phyloP scores from a whole-genome alignment of 2,888 invertebrate genomes.

The Girardia tigrina region DNA sequence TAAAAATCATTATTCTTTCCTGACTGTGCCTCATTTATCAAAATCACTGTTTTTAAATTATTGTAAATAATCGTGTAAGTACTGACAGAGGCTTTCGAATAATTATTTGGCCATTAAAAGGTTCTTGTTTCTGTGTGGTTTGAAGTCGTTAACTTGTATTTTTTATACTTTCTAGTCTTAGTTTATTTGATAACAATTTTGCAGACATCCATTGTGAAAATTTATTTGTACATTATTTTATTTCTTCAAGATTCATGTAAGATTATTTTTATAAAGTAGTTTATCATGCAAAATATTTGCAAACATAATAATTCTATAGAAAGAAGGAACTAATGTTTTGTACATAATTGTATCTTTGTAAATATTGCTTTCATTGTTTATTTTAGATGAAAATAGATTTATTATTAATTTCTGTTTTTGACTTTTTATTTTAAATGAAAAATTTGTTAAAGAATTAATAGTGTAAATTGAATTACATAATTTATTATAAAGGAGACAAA shows the following conservation, averaged over 20 bases:
- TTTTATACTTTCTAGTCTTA: constrained; percentile 13
- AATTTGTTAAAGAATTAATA: too few relatives aligned
- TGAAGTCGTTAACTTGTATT: background rate
- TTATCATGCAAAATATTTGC: background rate
- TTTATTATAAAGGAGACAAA: too few relatives aligned
- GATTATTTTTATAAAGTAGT: constrained; percentile 14
- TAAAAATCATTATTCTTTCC: constrained; percentile 5
- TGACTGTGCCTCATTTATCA: constrained; percentile 14
- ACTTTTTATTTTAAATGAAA: too few relatives aligned
- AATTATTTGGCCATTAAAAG: background rate
- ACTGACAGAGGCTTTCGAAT: constrained; percentile 23
- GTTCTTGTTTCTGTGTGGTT: constrained; percentile 17
- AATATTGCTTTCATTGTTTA: constrained; percentile 23
- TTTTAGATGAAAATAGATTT: constrained; percentile 15
- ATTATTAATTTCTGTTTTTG: background rate
- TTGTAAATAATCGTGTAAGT: background rate
- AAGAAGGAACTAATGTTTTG: background rate
- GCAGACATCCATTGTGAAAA: background rate
- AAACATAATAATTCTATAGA: background rate
- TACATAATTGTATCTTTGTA: constrained; percentile 17
- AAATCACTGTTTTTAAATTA: background rate
- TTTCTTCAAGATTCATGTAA: constrained; percentile 18
- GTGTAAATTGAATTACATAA: too few relatives aligned
- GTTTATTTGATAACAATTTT: background rate
- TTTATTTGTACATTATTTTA: constrained; percentile 11